phyloP scores from a whole-genome alignment of 1,140 invertebrate genomes.

The Trichomalopsis sarcophagae region DNA sequence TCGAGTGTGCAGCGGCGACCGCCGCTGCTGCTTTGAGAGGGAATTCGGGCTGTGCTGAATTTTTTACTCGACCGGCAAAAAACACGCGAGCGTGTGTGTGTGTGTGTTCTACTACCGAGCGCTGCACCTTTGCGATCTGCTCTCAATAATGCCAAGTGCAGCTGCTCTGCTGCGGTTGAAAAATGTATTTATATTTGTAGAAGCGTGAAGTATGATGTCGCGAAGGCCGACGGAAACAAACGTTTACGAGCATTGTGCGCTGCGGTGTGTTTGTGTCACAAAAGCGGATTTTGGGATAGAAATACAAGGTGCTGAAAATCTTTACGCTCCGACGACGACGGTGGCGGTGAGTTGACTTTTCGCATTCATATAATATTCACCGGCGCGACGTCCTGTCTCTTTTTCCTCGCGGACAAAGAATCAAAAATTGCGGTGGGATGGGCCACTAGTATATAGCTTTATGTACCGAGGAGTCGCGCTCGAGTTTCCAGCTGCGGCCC shows the following conservation, averaged over 20 bases:
- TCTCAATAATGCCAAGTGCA: neutral
- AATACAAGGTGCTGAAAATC: slow-evolving; percentile 21
- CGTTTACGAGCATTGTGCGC: neutral
- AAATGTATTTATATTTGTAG: neutral
- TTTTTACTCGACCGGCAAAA: slow-evolving; percentile 9
- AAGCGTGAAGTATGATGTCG: slow-evolving; percentile 24
- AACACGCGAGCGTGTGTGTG: neutral
- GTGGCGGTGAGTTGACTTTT: slow-evolving; percentile 35
- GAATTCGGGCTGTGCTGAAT: neutral
- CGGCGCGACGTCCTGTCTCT: too few relatives aligned
- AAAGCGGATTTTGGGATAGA: slow-evolving; percentile 10
- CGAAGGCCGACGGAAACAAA: slow-evolving; percentile 24
- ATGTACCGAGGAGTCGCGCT: neutral
- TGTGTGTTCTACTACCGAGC: too few relatives aligned
- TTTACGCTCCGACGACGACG: neutral
- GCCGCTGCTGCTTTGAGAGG: neutral
- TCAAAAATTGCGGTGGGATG: slow-evolving; percentile 28
- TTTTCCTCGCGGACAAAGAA: neutral
- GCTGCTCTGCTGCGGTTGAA: neutral
- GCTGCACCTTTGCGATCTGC: too few relatives aligned
- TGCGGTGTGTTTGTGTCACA: neutral
- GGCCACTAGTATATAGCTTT: neutral
- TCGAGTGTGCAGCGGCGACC: neutral
- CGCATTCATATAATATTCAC: slow-evolving; percentile 5
- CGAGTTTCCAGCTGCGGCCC: slow-evolving; percentile 1